phyloP scores from a whole-genome alignment of 30 jellyfish, hydroid and myxozoan genomes.

The Chrysaora quinquecirrha region DNA sequence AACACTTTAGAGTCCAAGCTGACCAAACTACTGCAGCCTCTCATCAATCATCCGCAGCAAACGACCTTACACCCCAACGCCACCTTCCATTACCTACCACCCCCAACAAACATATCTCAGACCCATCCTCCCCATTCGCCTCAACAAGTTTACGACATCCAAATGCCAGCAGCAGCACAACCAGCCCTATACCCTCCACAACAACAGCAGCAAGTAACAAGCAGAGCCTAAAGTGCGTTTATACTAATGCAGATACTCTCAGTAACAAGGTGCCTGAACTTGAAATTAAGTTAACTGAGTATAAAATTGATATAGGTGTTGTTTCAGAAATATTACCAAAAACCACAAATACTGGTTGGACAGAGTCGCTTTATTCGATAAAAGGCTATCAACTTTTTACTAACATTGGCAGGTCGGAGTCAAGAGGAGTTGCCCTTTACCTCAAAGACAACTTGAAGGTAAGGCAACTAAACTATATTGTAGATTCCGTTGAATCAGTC shows the following conservation, averaged over 20 bases:
- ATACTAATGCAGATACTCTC: conserved; percentile 30
- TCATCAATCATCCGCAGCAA: no score
- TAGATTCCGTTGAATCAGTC: background rate
- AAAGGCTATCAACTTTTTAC: conserved; percentile 25
- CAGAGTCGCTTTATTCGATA: conserved; percentile 1
- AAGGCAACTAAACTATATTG: conserved; percentile 5
- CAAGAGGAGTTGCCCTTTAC: conserved; percentile 24
- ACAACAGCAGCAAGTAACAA: conserved; percentile 22
- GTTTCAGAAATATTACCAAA: conserved; percentile 12
- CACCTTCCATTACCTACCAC: no score
- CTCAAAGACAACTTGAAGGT: background rate
- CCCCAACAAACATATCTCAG: no score
- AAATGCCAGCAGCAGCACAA: no score
- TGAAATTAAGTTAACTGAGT: background rate
- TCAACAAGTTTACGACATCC: no score
- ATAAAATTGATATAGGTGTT: conserved; percentile 18
- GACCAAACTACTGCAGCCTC: no score
- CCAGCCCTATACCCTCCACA: no score
- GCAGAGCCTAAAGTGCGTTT: conserved; percentile 12
- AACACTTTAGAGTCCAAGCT: no score
- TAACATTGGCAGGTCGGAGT: background rate
- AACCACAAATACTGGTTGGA: background rate
- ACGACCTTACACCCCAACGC: no score
- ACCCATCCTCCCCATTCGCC: no score
- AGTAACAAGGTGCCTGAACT: conserved; percentile 14